phyloP scores from a whole-genome alignment of 2,888 invertebrate species.

The Bombylius major region DNA sequence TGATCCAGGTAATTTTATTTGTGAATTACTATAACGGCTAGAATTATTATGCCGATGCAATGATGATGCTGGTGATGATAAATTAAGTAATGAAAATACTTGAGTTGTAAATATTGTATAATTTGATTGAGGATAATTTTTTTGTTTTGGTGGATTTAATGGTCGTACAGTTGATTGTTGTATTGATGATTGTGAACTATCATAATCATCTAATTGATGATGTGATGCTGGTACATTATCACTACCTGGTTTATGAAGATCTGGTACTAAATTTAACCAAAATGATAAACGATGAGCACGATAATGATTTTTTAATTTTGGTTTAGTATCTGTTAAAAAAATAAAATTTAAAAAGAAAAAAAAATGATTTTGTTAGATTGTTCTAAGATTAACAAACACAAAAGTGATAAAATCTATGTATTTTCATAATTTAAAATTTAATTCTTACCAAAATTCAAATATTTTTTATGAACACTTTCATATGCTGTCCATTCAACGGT shows the following conservation, averaged over 20 bases:
- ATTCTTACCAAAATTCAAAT: constrained; percentile 66
- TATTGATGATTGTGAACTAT: constrained; percentile 33
- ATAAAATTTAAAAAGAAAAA: constrained; percentile 7
- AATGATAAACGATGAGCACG: constrained; percentile 84
- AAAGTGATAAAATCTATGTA: not conserved
- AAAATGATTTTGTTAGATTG: not conserved
- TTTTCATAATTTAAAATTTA: not conserved
- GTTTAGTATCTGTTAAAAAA: constrained; percentile 61
- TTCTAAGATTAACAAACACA: not conserved
- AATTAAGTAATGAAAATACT: constrained; percentile 34
- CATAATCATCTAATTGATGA: constrained; percentile 69
- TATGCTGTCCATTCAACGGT: constrained; percentile 90
- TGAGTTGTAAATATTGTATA: constrained; percentile 36
- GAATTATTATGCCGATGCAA: constrained; percentile 26
- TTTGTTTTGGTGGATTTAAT: constrained; percentile 31
- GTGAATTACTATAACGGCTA: constrained; percentile 18
- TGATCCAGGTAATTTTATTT: constrained; percentile 25
- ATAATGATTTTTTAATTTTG: constrained; percentile 85
- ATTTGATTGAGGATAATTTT: constrained; percentile 17
- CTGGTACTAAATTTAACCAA: constrained; percentile 90
- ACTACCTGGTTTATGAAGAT: constrained; percentile 75
- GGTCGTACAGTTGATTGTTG: constrained; percentile 40
- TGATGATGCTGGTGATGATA: constrained; percentile 33
- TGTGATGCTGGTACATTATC: constrained; percentile 75
- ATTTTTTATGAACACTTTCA: constrained; percentile 84